Conservation (phyloP, 1,140 invertebrate species). For the Cheumatopsyche charites region DNA sequence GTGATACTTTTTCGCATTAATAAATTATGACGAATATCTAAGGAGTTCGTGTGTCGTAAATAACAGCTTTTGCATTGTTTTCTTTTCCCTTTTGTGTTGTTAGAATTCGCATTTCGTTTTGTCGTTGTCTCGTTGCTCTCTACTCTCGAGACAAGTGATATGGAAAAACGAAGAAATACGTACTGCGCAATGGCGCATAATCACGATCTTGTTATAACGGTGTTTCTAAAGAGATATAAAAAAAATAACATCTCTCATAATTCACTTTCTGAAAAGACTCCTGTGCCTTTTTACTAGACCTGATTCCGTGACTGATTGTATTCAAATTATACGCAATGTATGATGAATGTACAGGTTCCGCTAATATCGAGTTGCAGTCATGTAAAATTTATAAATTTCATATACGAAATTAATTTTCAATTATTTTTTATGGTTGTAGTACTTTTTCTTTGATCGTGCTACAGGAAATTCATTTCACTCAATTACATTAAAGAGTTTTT, state of each 20-base stretch:
- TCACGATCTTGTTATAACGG: constrained; percentile 2
- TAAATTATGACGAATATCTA: constrained; percentile 9
- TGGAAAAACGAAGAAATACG: constrained; percentile 10
- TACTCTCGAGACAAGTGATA: constrained; percentile 5
- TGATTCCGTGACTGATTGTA: too few relatives aligned
- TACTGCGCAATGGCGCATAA: constrained; percentile 16
- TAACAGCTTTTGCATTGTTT: constrained; percentile 3
- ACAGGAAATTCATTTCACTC: neutral
- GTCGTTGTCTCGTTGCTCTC: neutral
- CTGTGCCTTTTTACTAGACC: too few relatives aligned
- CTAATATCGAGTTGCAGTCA: too few relatives aligned
- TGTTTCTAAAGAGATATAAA: neutral
- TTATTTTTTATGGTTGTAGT: too few relatives aligned
- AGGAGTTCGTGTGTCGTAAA: constrained; percentile 8
- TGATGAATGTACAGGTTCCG: too few relatives aligned
- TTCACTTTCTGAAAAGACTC: too few relatives aligned
- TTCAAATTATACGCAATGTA: too few relatives aligned
- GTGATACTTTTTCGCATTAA: neutral
- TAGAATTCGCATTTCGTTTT: neutral
- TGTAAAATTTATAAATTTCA: too few relatives aligned
- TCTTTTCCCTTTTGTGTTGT: neutral
- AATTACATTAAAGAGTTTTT: neutral
- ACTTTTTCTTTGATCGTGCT: neutral
- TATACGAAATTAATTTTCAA: too few relatives aligned
- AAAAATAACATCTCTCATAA: neutral